Evolutionary conservation across 2,888 invertebrate species (phyloP).

Genomic region (Microchrysa polita): DNA sequence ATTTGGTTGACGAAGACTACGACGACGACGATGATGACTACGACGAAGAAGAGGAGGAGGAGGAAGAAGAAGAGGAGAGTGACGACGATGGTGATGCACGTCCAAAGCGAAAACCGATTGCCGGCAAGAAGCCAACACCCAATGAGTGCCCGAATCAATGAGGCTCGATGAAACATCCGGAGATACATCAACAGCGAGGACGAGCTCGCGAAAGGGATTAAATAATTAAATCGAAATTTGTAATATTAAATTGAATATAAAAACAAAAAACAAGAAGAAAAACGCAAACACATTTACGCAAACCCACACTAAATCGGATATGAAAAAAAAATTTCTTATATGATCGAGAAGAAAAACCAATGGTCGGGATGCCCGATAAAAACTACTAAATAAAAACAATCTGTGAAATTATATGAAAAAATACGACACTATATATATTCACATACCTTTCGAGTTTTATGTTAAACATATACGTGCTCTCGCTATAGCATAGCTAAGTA

Average conservation of each 20-base stretch:
- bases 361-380: neutral
- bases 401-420: neutral
- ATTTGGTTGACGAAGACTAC: conserved; percentile 80
- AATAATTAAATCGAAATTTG: neutral
- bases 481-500: no score
- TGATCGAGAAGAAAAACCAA: neutral
- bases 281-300: conserved; percentile 9
- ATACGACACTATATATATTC: conserved; percentile 4
- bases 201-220: conserved; percentile 27
- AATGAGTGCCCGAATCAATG: conserved; percentile 81
- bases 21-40: conserved; percentile 69
- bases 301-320: neutral
- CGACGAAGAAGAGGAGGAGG: conserved; percentile 70
- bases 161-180: conserved; percentile 52
- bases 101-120: conserved; percentile 52
- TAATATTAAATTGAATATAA: neutral
- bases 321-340: neutral
- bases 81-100: conserved; percentile 54
- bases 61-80: conserved; percentile 63
- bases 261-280: neutral
- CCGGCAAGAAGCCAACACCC: conserved; percentile 62
- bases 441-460: no score
- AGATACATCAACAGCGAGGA: conserved; percentile 29
- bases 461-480: no score
- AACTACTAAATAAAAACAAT: neutral